Evolutionary conservation across 2,113 vertebrate genomes (phyloP).

Genomic region (Micronycteris hirsuta): DNA sequence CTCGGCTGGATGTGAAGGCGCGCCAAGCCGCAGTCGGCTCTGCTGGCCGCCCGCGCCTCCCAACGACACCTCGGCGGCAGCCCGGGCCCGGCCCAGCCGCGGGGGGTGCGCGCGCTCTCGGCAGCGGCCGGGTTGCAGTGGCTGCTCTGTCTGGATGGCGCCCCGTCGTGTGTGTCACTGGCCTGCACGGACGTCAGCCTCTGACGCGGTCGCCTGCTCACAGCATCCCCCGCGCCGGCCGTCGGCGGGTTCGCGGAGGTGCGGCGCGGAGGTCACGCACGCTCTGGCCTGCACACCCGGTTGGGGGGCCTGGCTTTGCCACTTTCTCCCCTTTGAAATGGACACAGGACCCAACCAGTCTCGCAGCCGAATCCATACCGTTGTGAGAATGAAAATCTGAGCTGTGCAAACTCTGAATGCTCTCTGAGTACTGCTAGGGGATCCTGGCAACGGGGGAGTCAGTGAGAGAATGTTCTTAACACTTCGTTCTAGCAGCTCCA

Average conservation of each 20-base stretch:
- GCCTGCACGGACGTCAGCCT: too few relatives aligned
- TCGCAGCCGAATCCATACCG: fast-evolving
- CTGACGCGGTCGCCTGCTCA: neutral
- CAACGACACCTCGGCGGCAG: neutral
- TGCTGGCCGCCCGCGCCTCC: neutral
- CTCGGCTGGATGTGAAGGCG: neutral
- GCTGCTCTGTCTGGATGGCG: neutral
- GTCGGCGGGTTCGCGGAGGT: neutral
- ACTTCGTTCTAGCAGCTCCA: neutral
- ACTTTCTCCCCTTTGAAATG: neutral
- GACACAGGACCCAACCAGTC: neutral
- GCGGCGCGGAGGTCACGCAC: too few relatives aligned
- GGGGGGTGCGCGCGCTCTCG: too few relatives aligned
- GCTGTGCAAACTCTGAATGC: neutral
- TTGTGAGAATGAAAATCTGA: neutral
- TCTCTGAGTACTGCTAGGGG: neutral
- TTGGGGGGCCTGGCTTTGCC: neutral
- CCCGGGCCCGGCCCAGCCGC: neutral
- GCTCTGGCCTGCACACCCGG: too few relatives aligned
- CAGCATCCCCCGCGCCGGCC: too few relatives aligned
- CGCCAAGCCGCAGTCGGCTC: neutral
- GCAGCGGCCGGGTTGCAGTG: fast-evolving
- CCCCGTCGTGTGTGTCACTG: neutral
- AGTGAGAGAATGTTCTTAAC: neutral
- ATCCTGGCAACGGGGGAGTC: neutral